Percentiles rank a stretch among this genome's conserved stretches.
phyloP scores from a whole-genome alignment of 2,797 vertebrate genomes.

The Melopsittacus undulatus region DNA sequence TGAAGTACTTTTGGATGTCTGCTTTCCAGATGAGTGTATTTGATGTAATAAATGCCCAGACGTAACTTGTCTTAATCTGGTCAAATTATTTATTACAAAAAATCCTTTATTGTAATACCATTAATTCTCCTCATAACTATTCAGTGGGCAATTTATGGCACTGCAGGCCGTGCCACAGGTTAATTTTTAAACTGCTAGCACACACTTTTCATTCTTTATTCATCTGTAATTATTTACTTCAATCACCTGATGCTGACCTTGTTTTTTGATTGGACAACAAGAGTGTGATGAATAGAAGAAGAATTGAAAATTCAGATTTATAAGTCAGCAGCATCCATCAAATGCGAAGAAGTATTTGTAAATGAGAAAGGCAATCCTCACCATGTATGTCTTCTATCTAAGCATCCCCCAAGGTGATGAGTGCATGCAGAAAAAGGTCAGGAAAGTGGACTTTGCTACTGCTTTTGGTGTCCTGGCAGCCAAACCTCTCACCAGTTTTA shows the following conservation, averaged over 20 bases:
- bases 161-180: neutral
- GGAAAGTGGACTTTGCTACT: neutral
- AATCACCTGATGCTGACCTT: neutral
- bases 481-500: neutral
- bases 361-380: neutral
- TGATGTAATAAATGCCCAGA: neutral
- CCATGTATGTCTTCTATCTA: neutral
- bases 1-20: constrained; percentile 41
- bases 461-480: neutral
- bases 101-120: neutral
- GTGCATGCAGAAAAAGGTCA: neutral
- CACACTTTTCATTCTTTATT: neutral
- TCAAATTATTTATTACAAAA: constrained; percentile 24
- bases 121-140: neutral
- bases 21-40: constrained; percentile 8
- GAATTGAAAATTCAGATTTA: neutral
- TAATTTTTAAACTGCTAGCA: constrained; percentile 15
- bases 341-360: neutral
- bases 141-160: neutral
- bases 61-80: neutral
- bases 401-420: neutral
- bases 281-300: neutral
- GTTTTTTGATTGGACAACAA: neutral
- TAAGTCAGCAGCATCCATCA: neutral
- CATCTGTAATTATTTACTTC: neutral